Percentiles rank a stretch among this genome's conserved stretches.
phyloP scores from a whole-genome alignment of 2,113 vertebrate genomes.

The Mustelus asterias region DNA sequence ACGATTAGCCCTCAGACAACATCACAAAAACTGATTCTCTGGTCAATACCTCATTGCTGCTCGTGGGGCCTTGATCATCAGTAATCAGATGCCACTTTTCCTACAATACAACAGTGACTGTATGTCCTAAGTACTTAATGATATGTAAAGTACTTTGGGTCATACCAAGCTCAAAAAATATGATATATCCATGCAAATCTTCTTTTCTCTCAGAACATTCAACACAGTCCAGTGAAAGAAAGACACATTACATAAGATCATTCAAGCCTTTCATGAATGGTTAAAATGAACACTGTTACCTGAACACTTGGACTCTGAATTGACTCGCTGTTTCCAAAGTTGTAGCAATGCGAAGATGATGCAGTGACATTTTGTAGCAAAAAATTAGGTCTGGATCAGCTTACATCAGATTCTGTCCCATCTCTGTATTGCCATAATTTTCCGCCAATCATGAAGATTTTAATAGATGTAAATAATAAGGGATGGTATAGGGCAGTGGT shows the following conservation, averaged over 20 bases:
- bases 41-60: neutral
- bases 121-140: neutral
- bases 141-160: neutral
- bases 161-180: neutral
- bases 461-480: neutral
- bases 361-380: neutral
- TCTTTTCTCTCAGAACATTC: neutral
- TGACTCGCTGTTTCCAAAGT: neutral
- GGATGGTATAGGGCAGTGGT: neutral
- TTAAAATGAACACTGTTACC: neutral
- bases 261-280: neutral
- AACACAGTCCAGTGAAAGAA: neutral
- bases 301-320: neutral
- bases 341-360: neutral
- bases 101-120: neutral
- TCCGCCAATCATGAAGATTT: neutral
- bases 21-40: neutral
- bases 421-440: neutral
- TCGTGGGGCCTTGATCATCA: neutral
- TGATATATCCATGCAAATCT: neutral
- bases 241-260: neutral
- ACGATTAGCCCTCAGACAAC: neutral
- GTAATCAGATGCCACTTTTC: neutral
- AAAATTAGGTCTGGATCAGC: neutral
- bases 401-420: neutral